Percentiles rank a stretch among this genome's conserved stretches.
Evolutionary conservation across 2,888 invertebrate species (phyloP).

Genomic region (Sphaerophoria taeniata): DNA sequence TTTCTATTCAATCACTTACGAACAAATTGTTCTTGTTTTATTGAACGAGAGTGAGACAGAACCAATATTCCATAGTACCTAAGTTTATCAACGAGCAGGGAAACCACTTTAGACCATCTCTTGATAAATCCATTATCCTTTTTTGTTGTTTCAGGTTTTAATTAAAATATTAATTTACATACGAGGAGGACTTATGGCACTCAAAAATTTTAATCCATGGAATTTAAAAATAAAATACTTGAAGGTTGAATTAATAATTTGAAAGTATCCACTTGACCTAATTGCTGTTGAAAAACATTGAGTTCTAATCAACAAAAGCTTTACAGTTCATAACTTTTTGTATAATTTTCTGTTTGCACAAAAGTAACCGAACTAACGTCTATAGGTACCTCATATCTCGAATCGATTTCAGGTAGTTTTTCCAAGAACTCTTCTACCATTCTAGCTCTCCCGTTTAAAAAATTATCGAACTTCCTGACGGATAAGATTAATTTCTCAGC

Average conservation of each 20-base stretch:
- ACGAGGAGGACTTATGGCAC: too few relatives aligned
- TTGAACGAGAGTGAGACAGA: too few relatives aligned
- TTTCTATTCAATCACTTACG: too few relatives aligned
- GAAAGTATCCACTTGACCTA: not conserved
- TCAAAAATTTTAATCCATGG: too few relatives aligned
- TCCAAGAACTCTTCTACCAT: slow-evolving; percentile 83
- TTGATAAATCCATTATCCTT: too few relatives aligned
- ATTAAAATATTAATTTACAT: too few relatives aligned
- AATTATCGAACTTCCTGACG: not conserved
- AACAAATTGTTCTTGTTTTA: too few relatives aligned
- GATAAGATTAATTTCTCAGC: not conserved
- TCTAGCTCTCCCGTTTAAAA: slow-evolving; percentile 33
- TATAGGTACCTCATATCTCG: slow-evolving; percentile 80
- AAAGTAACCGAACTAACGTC: not conserved
- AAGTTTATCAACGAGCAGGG: too few relatives aligned
- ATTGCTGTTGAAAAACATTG: not conserved
- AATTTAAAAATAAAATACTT: not conserved
- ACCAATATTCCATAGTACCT: too few relatives aligned
- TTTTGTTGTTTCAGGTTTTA: too few relatives aligned
- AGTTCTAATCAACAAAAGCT: not conserved
- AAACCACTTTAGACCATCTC: too few relatives aligned
- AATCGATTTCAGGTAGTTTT: slow-evolving; percentile 82
- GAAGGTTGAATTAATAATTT: not conserved
- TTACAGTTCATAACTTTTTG: not conserved
- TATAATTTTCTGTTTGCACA: too few relatives aligned